Conservation (phyloP, 2,888 invertebrate genomes). For the Drosophila greeni region DNA sequence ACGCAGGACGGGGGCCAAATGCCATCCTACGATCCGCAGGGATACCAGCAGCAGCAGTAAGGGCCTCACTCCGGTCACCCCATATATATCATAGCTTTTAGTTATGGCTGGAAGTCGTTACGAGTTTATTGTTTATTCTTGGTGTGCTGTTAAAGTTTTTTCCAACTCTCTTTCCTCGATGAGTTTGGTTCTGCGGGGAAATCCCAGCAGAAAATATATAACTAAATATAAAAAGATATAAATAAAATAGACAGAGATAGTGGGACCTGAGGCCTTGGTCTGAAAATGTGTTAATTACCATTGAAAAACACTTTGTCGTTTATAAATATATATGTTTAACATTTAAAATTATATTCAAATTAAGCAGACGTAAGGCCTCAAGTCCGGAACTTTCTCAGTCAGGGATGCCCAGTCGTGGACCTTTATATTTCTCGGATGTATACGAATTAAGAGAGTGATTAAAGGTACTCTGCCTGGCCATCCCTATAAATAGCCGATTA, state of each 20-base stretch:
- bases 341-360: conserved; percentile 3
- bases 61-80: conserved; percentile 21
- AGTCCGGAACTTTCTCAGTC: background rate
- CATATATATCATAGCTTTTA: conserved; percentile 59
- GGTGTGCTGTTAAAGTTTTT: conserved; percentile 52
- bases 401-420: background rate
- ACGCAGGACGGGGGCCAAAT: conserved; percentile 59
- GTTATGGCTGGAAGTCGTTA: conserved; percentile 57
- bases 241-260: background rate
- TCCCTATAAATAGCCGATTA: background rate
- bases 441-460: background rate
- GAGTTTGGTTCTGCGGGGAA: background rate
- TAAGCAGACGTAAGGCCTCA: background rate
- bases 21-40: conserved; percentile 65
- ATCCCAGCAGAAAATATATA: background rate
- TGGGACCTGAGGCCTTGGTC: background rate
- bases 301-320: background rate
- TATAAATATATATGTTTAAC: conserved; percentile 8
- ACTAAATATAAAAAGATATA: background rate
- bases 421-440: background rate
- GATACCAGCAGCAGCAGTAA: conserved; percentile 64
- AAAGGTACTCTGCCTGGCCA: background rate
- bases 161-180: conserved; percentile 9
- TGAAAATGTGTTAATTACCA: background rate
- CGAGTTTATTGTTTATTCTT: conserved; percentile 65